These are phyloP conservation scores for Chiroxiphia lanceolata DNA, from an alignment of 2,797 vertebrate genomes.

Conservation along the genomic window DNA sequence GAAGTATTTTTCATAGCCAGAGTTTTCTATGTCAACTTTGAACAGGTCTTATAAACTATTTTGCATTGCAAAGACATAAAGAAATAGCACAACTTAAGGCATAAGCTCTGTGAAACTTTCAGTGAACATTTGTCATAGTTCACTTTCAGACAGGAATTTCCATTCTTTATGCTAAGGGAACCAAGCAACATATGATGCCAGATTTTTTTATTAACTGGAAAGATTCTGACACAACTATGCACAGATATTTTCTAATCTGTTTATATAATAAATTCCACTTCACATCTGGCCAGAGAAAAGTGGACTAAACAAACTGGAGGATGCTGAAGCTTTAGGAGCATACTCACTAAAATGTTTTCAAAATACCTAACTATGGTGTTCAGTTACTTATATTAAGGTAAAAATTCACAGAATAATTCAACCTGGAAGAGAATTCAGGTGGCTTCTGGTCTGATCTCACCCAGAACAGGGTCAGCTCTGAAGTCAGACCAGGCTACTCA, in stretches of 20 bases:
- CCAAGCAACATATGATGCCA: neutral
- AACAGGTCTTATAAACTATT: neutral
- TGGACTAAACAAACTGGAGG: conserved; percentile 47
- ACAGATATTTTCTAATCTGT: neutral
- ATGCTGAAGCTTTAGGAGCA: conserved; percentile 65
- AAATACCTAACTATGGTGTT: neutral
- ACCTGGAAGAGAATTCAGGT: neutral
- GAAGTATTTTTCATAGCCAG: neutral
- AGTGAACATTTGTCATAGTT: neutral
- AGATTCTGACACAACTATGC: neutral
- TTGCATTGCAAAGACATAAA: neutral
- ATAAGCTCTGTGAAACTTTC: neutral
- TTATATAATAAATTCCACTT: conserved; percentile 66
- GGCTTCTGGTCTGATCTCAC: neutral
- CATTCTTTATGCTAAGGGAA: neutral
- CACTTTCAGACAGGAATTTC: neutral
- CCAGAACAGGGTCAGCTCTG: neutral
- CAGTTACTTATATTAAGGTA: neutral
- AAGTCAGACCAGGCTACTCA: neutral
- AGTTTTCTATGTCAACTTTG: neutral
- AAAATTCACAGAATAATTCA: neutral
- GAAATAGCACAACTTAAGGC: neutral
- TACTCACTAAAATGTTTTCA: neutral
- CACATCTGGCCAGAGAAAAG: conserved; percentile 67
- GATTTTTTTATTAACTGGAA: neutral